Conservation (phyloP, 2,797 vertebrate species). For the Amblyopsis hoosieri region DNA sequence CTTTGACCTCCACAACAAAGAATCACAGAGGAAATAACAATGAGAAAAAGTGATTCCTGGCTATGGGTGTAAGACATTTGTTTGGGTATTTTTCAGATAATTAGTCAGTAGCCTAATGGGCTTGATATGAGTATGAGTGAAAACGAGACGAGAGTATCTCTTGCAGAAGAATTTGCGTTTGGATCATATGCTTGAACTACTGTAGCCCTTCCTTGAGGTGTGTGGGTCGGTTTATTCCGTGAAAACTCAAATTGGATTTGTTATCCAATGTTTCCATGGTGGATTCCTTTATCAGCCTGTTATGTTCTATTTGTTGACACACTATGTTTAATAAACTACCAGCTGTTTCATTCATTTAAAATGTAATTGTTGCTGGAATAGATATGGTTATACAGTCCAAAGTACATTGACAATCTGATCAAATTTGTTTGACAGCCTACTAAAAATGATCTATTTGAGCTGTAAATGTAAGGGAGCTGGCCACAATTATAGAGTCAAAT, state of each 20-base stretch:
- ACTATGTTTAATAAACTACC: constrained; percentile 30
- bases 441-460: constrained; percentile 28
- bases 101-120: neutral
- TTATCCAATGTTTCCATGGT: constrained; percentile 37
- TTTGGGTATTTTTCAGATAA: neutral
- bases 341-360: constrained; percentile 22
- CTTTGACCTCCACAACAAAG: constrained; percentile 37
- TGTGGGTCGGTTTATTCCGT: constrained; percentile 10
- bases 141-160: neutral
- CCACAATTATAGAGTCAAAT: constrained; percentile 16
- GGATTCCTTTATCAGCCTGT: constrained; percentile 25
- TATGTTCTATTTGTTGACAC: constrained; percentile 37
- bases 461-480: constrained; percentile 15
- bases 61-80: constrained; percentile 9
- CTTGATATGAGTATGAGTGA: neutral
- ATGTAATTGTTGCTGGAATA: constrained; percentile 30
- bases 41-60: constrained; percentile 27
- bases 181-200: constrained; percentile 7
- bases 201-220: constrained; percentile 11
- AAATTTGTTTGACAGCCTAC: constrained; percentile 20
- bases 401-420: constrained; percentile 31
- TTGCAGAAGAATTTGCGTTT: constrained; percentile 1
- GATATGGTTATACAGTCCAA: constrained; percentile 14
- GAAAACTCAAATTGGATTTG: constrained; percentile 23
- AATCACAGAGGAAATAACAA: constrained; percentile 21